Base-by-base conservation (phyloP, 2,797 vertebrate genomes). In the Onychomys leucogaster region DNA sequence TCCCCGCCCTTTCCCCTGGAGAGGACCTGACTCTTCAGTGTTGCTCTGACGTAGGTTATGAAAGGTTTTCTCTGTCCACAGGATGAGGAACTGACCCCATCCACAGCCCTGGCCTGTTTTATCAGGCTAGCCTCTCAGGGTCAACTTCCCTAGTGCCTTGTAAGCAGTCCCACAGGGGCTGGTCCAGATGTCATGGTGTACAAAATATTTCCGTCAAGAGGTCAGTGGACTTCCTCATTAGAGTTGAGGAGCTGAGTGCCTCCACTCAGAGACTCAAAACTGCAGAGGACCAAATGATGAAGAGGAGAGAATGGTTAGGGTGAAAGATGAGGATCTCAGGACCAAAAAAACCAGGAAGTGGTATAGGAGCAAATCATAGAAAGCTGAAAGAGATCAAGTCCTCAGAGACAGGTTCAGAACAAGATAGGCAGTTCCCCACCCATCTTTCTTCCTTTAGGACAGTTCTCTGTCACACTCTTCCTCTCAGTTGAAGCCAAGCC, bases 111-210 rank as follows among this genome's bases (percentile, higher is more conserved):
- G 46, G 19, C 37, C 29, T 0, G n/a, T 29, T 57, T 52, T n/a
- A 65, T 17, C 67, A 78, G n/a, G 69, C 65, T 1, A 5, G 43
- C 16, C 61, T 93, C 21, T 80, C 29, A 69, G 46, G 9, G 49
- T 37, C 13, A 2, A 78, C 67, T 93, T 94, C 46, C 7, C 29
- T 87, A 55, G 37, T 49, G 41, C 25, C 9, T 0, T 0, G 80
- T 46, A n/a, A 46, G 0, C 4, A 0, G 37, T 3, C 34, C 23
- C 67, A 69, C 0, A 6, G 41, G 61, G 59, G 8, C 34, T 1
- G 0, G 49, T 76, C 25, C 49, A 19, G 14, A 32, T 82, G 37
- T 13, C 92, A 49, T 8, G 0, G 67, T 1, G 75, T 29, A 65
- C 49, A 61, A 23, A 5, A 0, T 2, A 17, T 29, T 5, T 86